Percentiles rank a stretch among this genome's conserved stretches.
phyloP scores from a whole-genome alignment of 1,140 invertebrate species.

The Nilaparvata lugens region DNA sequence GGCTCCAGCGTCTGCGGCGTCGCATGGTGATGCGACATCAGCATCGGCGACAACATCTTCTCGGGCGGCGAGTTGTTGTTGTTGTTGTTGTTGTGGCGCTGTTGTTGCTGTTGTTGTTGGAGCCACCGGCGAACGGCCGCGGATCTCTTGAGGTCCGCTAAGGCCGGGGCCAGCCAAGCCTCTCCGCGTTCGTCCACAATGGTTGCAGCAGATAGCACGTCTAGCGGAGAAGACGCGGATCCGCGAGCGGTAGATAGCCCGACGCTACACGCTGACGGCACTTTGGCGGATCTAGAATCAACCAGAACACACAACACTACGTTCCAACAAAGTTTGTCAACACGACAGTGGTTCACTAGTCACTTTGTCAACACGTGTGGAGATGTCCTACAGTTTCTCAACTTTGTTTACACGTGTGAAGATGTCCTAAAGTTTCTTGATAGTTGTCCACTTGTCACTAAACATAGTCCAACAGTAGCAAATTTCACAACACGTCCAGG shows the following conservation, averaged over 20 bases:
- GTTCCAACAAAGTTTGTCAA: no score
- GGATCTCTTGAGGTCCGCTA: constrained; percentile 22
- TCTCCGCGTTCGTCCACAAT: constrained; percentile 18
- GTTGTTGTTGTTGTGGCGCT: constrained; percentile 22
- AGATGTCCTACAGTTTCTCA: no score
- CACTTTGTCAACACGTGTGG: no score
- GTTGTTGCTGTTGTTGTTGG: constrained; percentile 19
- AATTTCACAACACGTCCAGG: no score
- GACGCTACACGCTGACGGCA: neutral
- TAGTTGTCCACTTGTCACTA: no score
- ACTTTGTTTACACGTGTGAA: no score
- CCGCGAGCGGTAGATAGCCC: no score
- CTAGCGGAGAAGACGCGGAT: no score
- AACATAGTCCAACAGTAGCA: no score
- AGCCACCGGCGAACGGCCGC: constrained; percentile 21
- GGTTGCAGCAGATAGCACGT: neutral
- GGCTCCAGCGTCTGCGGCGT: constrained; percentile 12
- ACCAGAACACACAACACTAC: no score
- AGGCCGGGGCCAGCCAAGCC: constrained; percentile 18
- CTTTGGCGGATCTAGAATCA: neutral
- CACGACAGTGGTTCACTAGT: no score
- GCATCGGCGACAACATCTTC: constrained; percentile 22
- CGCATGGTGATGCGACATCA: constrained; percentile 17
- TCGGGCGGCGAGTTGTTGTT: constrained; percentile 22
- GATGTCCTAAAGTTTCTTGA: no score